Evolutionary conservation across 2,113 vertebrate genomes (phyloP).

Genomic region (Misgurnus anguillicaudatus): DNA sequence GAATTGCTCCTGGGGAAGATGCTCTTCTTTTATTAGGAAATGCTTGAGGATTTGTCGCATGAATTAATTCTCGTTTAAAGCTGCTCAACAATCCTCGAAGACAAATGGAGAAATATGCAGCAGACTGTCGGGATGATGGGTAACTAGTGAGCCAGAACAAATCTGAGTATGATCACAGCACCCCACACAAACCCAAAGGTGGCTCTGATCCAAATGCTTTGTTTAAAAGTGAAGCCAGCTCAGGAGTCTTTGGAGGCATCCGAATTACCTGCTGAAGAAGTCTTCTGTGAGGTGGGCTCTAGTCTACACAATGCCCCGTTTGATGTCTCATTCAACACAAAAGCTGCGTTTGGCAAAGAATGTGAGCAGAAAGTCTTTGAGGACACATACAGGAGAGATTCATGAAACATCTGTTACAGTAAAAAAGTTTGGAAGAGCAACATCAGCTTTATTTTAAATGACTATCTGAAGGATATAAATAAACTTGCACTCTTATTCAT

Average conservation of each 20-base stretch:
- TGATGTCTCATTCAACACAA: constrained; percentile 58
- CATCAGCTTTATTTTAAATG: not conserved
- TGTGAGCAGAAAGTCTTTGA: constrained; percentile 43
- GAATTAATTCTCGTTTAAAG: constrained; percentile 44
- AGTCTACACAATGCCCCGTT: constrained; percentile 60
- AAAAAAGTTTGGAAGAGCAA: constrained; percentile 16
- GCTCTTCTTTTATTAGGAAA: constrained; percentile 48
- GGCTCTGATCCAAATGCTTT: constrained; percentile 61
- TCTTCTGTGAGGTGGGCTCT: constrained; percentile 58
- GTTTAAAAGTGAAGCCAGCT: constrained; percentile 61
- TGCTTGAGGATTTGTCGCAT: constrained; percentile 46
- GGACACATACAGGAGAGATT: constrained; percentile 31
- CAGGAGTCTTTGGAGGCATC: constrained; percentile 64
- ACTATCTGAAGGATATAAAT: not conserved
- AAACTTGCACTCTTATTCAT: no score
- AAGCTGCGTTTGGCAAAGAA: constrained; percentile 61
- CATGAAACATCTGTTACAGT: constrained; percentile 39
- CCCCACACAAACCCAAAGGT: constrained; percentile 51
- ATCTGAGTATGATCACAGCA: not conserved
- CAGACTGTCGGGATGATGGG: not conserved
- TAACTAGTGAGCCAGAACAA: constrained; percentile 47
- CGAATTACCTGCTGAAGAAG: constrained; percentile 58
- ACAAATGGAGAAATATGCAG: constrained; percentile 49
- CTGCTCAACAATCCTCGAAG: constrained; percentile 40
- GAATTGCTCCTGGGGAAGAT: constrained; percentile 27